These are phyloP conservation scores for Diloba caeruleocephala DNA, from an alignment of 2,888 invertebrate genomes.

Conservation along the genomic window DNA sequence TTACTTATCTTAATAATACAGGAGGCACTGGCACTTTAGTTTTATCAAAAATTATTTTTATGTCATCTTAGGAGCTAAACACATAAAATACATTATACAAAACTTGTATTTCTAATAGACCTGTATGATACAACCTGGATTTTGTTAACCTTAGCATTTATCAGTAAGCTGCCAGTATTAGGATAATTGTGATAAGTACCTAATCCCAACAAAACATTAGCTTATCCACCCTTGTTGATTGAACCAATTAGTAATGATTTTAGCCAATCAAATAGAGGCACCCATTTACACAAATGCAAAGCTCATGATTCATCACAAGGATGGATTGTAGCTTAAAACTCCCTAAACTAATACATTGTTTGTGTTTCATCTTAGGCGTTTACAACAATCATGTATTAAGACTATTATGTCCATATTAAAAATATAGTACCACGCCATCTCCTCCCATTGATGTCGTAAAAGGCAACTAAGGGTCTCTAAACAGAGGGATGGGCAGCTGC, in stretches of 20 bases:
- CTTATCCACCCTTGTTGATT: too few relatives aligned
- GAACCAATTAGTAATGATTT: too few relatives aligned
- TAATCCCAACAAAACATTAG: too few relatives aligned
- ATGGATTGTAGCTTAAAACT: slow-evolving; percentile 36
- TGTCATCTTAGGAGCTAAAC: slow-evolving; percentile 57
- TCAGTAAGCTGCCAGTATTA: slow-evolving; percentile 29
- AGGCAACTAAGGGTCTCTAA: too few relatives aligned
- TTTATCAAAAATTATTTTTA: slow-evolving; percentile 58
- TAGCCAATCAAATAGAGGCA: too few relatives aligned
- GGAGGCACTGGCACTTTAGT: slow-evolving; percentile 84
- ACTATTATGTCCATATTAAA: too few relatives aligned
- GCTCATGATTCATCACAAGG: too few relatives aligned
- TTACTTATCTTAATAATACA: slow-evolving; percentile 76
- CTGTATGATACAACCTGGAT: slow-evolving; percentile 66
- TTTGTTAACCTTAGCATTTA: slow-evolving; percentile 32
- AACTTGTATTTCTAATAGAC: slow-evolving; percentile 58
- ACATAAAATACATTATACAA: slow-evolving; percentile 58
- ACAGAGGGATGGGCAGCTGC: too few relatives aligned
- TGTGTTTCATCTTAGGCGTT: slow-evolving; percentile 38
- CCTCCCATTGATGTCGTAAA: too few relatives aligned
- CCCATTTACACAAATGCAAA: too few relatives aligned
- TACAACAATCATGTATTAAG: slow-evolving; percentile 31
- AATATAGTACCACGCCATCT: too few relatives aligned
- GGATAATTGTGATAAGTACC: slow-evolving; percentile 16
- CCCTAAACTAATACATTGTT: slow-evolving; percentile 19